A percentile compares a stretch with the other conserved stretches of the same genome.
Evolutionary conservation across 2,888 invertebrate genomes (phyloP).

Genomic region (Limenitis camilla): DNA sequence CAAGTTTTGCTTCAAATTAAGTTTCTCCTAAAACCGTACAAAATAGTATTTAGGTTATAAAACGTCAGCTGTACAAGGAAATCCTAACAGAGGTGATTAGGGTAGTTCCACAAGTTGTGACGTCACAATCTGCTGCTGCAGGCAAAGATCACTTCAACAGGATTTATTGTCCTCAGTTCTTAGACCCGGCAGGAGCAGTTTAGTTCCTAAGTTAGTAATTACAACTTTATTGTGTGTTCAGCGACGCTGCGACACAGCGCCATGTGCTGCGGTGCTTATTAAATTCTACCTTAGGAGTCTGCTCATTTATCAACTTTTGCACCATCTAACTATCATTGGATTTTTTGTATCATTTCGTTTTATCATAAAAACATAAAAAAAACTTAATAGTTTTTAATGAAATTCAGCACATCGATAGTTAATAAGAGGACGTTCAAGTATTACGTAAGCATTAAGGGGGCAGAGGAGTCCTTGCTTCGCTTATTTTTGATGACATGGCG

Average conservation of each 20-base stretch:
- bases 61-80: constrained; percentile 4
- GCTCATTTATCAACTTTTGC: too few species aligned
- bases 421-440: too few species aligned
- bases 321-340: too few species aligned
- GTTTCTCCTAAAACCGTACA: neutral
- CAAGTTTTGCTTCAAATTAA: neutral
- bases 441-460: too few species aligned
- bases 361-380: too few species aligned
- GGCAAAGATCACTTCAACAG: constrained; percentile 22
- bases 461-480: too few species aligned
- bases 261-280: constrained; percentile 20
- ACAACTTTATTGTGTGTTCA: constrained; percentile 39
- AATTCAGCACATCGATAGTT: too few species aligned
- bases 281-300: constrained; percentile 23
- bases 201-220: constrained; percentile 31
- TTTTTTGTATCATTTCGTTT: too few species aligned
- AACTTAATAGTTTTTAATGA: too few species aligned
- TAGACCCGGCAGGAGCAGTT: constrained; percentile 15
- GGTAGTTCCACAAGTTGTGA: constrained; percentile 15
- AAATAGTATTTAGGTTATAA: neutral
- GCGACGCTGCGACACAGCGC: constrained; percentile 11
- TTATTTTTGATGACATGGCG: too few species aligned
- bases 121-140: constrained; percentile 22
- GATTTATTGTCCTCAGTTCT: constrained; percentile 28
- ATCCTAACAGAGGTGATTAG: constrained; percentile 12